Percentiles rank a stretch among this genome's conserved stretches.
Conservation (phyloP, 2,888 invertebrate species). For the Pardosa pseudoannulata region DNA sequence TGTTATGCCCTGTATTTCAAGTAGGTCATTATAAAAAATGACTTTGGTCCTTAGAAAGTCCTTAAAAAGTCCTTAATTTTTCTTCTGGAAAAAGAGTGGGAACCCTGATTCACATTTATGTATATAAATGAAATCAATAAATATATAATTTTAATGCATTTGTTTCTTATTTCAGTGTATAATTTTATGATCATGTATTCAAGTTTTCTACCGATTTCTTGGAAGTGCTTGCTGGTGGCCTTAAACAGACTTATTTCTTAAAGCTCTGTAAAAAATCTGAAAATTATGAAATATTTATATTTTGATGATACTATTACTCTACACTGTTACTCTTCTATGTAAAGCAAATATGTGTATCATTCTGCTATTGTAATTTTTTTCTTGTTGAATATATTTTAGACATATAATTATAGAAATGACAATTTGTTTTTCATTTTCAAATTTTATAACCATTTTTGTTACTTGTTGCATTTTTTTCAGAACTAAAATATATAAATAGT, state of each 20-base stretch:
- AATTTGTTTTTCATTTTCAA: neutral
- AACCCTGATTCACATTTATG: too few relatives aligned
- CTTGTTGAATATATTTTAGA: too few relatives aligned
- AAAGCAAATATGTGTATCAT: neutral
- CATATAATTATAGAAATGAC: too few relatives aligned
- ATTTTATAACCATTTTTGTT: neutral
- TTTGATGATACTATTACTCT: neutral
- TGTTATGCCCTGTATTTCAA: too few relatives aligned
- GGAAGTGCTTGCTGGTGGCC: conserved; percentile 63
- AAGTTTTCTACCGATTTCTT: neutral
- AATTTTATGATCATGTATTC: conserved; percentile 51
- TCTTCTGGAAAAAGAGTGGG: too few relatives aligned
- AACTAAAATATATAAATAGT: neutral
- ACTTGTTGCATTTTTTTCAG: neutral
- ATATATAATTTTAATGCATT: too few relatives aligned
- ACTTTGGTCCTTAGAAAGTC: too few relatives aligned
- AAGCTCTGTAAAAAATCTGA: conserved; percentile 6
- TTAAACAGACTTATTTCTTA: conserved; percentile 45
- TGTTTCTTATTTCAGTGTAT: conserved; percentile 49
- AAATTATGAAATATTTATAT: conserved; percentile 17
- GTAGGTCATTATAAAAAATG: too few relatives aligned
- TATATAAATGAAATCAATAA: too few relatives aligned
- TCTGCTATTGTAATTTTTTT: neutral
- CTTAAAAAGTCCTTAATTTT: too few relatives aligned
- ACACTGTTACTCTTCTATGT: neutral